Percentiles rank a stretch among this genome's conserved stretches.
phyloP scores from a whole-genome alignment of 1,140 invertebrate genomes.

The Laupala kohalensis region DNA sequence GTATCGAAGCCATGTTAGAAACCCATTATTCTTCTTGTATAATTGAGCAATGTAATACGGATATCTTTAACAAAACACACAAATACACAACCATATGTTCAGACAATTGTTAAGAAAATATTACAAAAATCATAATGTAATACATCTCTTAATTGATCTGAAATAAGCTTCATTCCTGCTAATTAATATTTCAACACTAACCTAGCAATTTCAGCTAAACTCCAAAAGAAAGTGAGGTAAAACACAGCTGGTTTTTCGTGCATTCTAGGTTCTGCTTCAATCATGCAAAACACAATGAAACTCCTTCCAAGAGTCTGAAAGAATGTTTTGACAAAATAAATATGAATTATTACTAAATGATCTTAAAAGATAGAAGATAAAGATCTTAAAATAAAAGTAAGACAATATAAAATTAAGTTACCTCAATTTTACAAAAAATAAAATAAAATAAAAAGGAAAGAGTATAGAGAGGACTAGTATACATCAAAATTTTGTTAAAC shows the following conservation, averaged over 20 bases:
- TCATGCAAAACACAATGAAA: conserved; percentile 70
- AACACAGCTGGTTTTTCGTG: conserved; percentile 76
- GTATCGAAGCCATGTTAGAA: conserved; percentile 86
- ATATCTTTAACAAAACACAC: conserved; percentile 47
- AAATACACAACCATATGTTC: conserved; percentile 7
- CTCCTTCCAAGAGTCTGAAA: conserved; percentile 62
- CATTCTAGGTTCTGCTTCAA: conserved; percentile 71
- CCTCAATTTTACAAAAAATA: too few relatives aligned
- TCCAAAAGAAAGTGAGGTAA: conserved; percentile 75
- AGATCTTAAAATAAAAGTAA: too few relatives aligned
- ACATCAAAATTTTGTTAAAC: too few relatives aligned
- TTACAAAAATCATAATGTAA: neutral
- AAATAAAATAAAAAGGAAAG: too few relatives aligned
- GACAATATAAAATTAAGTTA: too few relatives aligned
- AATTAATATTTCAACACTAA: conserved; percentile 29
- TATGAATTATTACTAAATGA: too few relatives aligned
- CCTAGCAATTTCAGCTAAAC: conserved; percentile 65
- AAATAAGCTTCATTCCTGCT: neutral
- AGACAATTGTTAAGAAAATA: neutral
- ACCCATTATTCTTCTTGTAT: conserved; percentile 53
- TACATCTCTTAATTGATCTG: neutral
- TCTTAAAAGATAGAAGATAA: too few relatives aligned
- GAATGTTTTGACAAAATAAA: too few relatives aligned
- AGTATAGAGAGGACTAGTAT: too few relatives aligned
- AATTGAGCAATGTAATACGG: conserved; percentile 79